These are phyloP conservation scores for Hyles lineata DNA, from an alignment of 2,888 invertebrate genomes.

Conservation along the genomic window DNA sequence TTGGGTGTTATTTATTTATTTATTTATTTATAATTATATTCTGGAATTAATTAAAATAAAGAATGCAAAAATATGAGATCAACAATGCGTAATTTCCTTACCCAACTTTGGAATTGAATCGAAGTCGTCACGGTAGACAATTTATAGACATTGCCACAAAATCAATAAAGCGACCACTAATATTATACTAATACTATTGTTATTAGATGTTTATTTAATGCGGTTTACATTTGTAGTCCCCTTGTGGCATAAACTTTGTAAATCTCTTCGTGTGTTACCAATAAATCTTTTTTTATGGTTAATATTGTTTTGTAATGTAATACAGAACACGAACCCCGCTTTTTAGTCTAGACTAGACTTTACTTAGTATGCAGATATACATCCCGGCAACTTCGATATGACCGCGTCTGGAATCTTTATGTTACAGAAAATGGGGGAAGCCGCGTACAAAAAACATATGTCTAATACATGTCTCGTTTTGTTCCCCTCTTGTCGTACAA, in stretches of 20 bases:
- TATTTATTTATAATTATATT: too few relatives aligned
- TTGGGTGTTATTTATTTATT: too few relatives aligned
- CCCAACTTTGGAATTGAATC: too few relatives aligned
- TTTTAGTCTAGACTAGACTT: constrained; percentile 21
- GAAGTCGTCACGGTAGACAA: too few relatives aligned
- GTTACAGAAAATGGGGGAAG: constrained; percentile 53
- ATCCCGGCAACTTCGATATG: constrained; percentile 31
- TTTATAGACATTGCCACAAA: not conserved
- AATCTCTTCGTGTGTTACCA: not conserved
- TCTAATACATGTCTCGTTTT: constrained; percentile 51
- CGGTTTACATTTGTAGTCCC: constrained; percentile 1
- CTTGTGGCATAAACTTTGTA: constrained; percentile 9
- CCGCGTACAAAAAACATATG: constrained; percentile 43
- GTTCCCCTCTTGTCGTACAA: constrained; percentile 57
- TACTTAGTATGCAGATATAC: constrained; percentile 22
- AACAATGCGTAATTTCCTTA: too few relatives aligned
- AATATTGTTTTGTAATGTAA: constrained; percentile 9
- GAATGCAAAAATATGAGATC: too few relatives aligned
- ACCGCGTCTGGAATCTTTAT: constrained; percentile 37
- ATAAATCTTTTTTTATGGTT: constrained; percentile 16
- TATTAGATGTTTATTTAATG: not conserved
- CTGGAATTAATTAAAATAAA: too few relatives aligned
- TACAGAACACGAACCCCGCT: not conserved
- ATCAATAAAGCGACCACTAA: not conserved
- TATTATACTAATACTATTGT: constrained; percentile 2